Conservation (phyloP, 2,797 vertebrate genomes). For the Philypnodon macrostomus region DNA sequence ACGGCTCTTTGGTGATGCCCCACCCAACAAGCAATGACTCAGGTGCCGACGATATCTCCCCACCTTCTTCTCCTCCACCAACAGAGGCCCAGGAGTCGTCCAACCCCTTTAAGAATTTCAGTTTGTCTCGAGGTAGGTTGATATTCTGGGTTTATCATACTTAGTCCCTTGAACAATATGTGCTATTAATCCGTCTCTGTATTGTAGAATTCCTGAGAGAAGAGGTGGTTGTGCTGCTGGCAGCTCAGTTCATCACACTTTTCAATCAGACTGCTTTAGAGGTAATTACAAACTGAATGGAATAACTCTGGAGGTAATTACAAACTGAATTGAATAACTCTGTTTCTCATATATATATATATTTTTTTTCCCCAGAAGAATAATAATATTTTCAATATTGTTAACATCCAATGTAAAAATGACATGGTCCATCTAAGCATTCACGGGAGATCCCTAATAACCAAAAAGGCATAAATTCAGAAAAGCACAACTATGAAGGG, state of each 20-base stretch:
- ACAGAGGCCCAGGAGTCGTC: slow-evolving; percentile 18
- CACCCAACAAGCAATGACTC: slow-evolving; percentile 3
- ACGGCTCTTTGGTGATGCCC: slow-evolving; percentile 57
- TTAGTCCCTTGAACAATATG: not conserved
- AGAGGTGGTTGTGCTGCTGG: slow-evolving; percentile 82
- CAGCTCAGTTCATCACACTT: slow-evolving; percentile 84
- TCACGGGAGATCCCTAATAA: no score
- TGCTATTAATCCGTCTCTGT: not conserved
- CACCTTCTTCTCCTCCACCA: slow-evolving; percentile 29
- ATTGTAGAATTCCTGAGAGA: slow-evolving; percentile 80
- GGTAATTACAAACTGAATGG: slow-evolving; percentile 50
- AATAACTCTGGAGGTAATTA: not conserved
- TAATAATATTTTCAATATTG: no score
- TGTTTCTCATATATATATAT: no score
- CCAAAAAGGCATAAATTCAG: no score
- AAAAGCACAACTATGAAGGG: no score
- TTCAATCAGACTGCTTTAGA: slow-evolving; percentile 86
- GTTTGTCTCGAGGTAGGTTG: slow-evolving; percentile 64
- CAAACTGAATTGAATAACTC: no score
- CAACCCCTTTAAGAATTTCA: slow-evolving; percentile 57
- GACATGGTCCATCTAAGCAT: no score
- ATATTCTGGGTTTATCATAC: not conserved
- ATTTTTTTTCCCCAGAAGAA: no score
- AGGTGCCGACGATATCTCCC: slow-evolving; percentile 8
- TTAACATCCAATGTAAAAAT: no score